Evolutionary conservation across 2,113 vertebrate species (phyloP), one percentile per base, ranked within the genome.

Genomic region (Brachypodius melanocephalos): DNA sequence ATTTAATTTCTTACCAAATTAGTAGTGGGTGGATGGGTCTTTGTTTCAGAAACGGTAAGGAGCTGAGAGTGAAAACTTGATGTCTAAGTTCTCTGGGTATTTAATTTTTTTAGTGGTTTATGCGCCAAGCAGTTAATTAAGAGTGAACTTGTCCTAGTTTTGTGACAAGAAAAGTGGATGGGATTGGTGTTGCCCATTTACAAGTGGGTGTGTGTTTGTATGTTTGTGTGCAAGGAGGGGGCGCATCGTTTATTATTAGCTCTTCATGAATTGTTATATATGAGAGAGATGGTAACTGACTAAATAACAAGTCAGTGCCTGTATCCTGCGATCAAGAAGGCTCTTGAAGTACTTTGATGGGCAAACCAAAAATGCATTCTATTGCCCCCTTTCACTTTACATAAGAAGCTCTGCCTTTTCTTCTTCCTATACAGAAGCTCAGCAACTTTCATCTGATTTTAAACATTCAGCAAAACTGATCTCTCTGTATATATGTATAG

Each of bases 61-160:
- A 90, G 43, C 58, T 61, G 91, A 92, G 90, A 93, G 49, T 90
- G 77, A 93, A 95, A 96, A 85, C 85, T 83, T 63, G 66, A 32
- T 74, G 68, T 78, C 73, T 45, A 55, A 90, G 74, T 93, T 76
- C 42, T 90, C 38, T 58, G 71, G 34, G 36, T 89, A 90, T 85
- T 89, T 89, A 36, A 75, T 34, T 73, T 67, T 88, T 89, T 78
- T 38, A 87, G 54, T 79, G 58, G 32, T 72, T 46, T 90, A 19
- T 49, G 51, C 54, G 82, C 48, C 69, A 93, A 91, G 90, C 57
- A 81, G 87, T 95, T 97, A 94, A 96, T 82, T 89, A 91, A 89
- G 82, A 88, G 32, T 3, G 83, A 96, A 86, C 74, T 88, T 96
- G 93, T 62, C 90, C 96, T 94, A 94, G 73, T 97, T 97, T 87